Evolutionary conservation across 2,113 vertebrate genomes (phyloP).

Genomic region (Phocoena phocoena): DNA sequence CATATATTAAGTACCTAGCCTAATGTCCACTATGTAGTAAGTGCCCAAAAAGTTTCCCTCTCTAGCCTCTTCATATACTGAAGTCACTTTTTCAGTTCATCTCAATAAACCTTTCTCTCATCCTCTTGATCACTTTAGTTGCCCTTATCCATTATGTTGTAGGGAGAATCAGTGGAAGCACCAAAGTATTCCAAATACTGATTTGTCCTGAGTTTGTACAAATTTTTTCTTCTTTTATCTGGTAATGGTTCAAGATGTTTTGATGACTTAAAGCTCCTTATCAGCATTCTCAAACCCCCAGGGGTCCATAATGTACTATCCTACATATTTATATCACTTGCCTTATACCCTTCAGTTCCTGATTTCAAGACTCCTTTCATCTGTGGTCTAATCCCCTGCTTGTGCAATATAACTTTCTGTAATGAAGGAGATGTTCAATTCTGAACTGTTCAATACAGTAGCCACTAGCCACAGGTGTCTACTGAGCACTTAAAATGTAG

Average conservation of each 20-base stretch:
- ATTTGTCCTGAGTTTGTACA: not conserved
- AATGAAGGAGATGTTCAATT: conserved; percentile 7
- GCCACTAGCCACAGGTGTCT: not conserved
- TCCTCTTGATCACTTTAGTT: not conserved
- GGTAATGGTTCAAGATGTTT: not conserved
- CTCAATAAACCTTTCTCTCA: conserved; percentile 1
- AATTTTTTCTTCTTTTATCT: not conserved
- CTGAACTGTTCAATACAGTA: not conserved
- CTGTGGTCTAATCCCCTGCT: not conserved
- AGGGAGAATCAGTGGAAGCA: not conserved
- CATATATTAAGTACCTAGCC: not conserved
- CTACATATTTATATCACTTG: not conserved
- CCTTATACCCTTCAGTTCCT: not conserved
- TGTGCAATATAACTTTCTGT: not conserved
- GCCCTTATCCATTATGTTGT: not conserved
- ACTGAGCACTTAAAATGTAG: not conserved
- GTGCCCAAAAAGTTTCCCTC: not conserved
- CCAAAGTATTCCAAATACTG: not conserved
- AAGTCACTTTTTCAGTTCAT: not conserved
- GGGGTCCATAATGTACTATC: not conserved
- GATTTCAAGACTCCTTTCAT: not conserved
- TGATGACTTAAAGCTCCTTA: not conserved
- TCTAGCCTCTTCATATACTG: not conserved
- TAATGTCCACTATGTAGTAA: not conserved
- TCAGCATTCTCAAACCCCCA: not conserved